phyloP scores from a whole-genome alignment of 2,797 vertebrate species.

The Microchirus variegatus region DNA sequence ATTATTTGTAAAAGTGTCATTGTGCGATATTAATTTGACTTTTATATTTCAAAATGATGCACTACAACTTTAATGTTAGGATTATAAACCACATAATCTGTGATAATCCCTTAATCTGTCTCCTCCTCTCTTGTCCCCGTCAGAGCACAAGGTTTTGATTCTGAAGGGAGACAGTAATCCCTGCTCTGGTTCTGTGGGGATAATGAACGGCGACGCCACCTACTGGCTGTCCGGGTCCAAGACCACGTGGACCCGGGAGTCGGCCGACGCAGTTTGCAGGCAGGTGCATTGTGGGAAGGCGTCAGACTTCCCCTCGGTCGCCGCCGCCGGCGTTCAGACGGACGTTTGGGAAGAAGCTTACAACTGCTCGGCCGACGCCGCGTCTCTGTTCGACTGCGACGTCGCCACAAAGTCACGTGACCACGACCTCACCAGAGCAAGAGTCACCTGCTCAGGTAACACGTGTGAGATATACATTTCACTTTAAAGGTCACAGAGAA shows the following conservation, averaged over 20 bases:
- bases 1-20: too few relatives aligned
- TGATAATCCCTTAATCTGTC: too few relatives aligned
- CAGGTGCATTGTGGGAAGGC: conserved; percentile 41
- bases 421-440: not conserved
- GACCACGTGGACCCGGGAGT: accelerated
- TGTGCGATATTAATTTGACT: too few relatives aligned
- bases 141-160: conserved; percentile 40
- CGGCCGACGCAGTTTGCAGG: conserved; percentile 51
- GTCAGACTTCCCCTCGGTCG: accelerated
- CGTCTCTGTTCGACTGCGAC: conserved; percentile 43
- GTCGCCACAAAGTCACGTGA: accelerated
- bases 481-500: too few relatives aligned
- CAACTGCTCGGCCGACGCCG: not conserved
- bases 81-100: too few relatives aligned
- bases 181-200: conserved; percentile 61
- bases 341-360: not conserved
- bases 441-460: conserved; percentile 61
- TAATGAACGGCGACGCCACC: accelerated
- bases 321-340: accelerated
- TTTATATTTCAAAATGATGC: too few relatives aligned
- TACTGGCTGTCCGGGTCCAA: conserved; percentile 38
- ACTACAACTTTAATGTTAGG: too few relatives aligned
- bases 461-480: not conserved
- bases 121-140: not conserved
- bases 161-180: not conserved